phyloP scores from a whole-genome alignment of 2,888 invertebrate genomes.

The Vannuccia rotundouncinata region DNA sequence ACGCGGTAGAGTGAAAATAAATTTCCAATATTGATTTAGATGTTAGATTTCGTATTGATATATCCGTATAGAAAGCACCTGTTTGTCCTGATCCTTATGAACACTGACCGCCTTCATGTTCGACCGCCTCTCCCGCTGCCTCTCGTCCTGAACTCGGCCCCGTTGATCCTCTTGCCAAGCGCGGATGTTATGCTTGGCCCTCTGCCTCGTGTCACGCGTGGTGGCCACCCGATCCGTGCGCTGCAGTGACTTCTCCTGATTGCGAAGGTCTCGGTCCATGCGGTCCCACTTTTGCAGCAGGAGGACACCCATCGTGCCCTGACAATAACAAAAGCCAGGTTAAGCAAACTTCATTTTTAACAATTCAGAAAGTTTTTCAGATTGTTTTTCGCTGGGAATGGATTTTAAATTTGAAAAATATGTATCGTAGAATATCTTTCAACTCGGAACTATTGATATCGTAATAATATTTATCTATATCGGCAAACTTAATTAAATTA shows the following conservation, averaged over 20 bases:
- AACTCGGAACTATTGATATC: no score
- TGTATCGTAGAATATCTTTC: no score
- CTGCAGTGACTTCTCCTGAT: background rate
- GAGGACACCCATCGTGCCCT: conserved; percentile 29
- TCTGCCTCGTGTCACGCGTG: background rate
- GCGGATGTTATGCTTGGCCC: conserved; percentile 19
- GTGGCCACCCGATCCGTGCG: background rate
- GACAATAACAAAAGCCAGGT: background rate
- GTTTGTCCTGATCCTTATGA: background rate
- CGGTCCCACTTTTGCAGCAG: conserved; percentile 15
- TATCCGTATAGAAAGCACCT: no score
- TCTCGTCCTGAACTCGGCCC: conserved; percentile 43
- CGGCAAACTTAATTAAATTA: no score
- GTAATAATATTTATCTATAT: no score
- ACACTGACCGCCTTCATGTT: background rate
- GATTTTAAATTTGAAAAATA: no score
- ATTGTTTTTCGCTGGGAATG: no score
- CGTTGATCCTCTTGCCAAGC: conserved; percentile 18
- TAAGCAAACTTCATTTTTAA: no score
- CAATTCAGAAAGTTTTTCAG: no score
- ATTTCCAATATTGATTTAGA: no score
- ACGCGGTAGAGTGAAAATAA: no score
- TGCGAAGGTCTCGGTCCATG: conserved; percentile 18
- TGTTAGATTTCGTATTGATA: no score
- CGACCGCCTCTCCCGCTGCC: conserved; percentile 44